Evolutionary conservation across 2,888 invertebrate species (phyloP), one percentile per base, ranked within the genome.

Genomic region (Drosophila percnosoma): DNA sequence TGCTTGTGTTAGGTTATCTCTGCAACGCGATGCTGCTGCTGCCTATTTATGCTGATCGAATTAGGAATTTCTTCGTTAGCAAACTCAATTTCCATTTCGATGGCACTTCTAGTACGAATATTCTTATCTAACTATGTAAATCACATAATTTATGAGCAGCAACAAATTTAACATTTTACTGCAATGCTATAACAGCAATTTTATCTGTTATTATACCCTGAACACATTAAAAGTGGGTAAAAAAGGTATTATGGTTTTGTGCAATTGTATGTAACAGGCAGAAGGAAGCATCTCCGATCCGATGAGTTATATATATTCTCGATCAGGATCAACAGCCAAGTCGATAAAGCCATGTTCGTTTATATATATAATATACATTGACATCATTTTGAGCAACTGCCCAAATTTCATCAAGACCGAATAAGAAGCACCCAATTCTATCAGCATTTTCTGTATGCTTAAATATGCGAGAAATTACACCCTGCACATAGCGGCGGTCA

Each of bases 1-100:
- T 36, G 62, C 53, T 64, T 59, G 58, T 21, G 57, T 67, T 84
- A 78, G 68, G 69, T 78, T 82, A 78, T 87, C 73, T 75, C 70
- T 60, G 49, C 29, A 13, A 45, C 45, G 27, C 24, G 24, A 45
- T 18, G 52, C 38, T 62, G 65, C 24, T 73, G 61, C 31, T 69
- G 75, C 60, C 69, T 78, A 69, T 71, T 74, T 73, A 60, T 72
- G 64, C 55, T 75, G 64, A 66, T 64, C 36, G 48, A 53, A 38
- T 58, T 42, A 27, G 29, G 24, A 27, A 73, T 45, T 71, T 80
- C 51, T 77, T 78, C 45, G 52, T 49, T 31, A 45, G 45, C 29
- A 31, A 59, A 36, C 62, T 54, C 53, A 63, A 73, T 55, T 72
- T 82, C 82, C 83, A 83, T 83, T 49, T 59, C 71, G 63, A 61